phyloP scores from a whole-genome alignment of 1,140 invertebrate genomes.

The Hydropsyche tenuis region DNA sequence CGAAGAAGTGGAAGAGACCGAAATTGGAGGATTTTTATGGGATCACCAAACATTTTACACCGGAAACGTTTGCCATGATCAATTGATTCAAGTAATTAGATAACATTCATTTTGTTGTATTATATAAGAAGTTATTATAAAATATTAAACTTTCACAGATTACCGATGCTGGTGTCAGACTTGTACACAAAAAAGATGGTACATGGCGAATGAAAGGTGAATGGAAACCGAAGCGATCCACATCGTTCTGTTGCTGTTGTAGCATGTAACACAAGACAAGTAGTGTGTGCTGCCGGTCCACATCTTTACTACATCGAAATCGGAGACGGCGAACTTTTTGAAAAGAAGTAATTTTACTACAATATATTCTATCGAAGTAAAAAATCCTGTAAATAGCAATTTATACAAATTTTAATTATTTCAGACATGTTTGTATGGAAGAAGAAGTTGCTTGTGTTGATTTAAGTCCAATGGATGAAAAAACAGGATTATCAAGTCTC shows the following conservation, averaged over 20 bases:
- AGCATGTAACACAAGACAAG: constrained; percentile 81
- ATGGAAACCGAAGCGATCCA: constrained; percentile 78
- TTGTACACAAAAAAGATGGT: constrained; percentile 69
- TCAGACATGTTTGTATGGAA: constrained; percentile 74
- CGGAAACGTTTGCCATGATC: constrained; percentile 84
- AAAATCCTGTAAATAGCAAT: constrained; percentile 16
- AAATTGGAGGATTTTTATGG: constrained; percentile 87
- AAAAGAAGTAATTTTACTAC: constrained; percentile 56
- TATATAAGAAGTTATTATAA: not conserved
- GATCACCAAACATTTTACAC: constrained; percentile 93
- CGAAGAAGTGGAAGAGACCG: constrained; percentile 97
- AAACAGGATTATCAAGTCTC: constrained; percentile 70
- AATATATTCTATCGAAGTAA: not conserved
- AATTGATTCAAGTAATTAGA: constrained; percentile 75
- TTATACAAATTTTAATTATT: constrained; percentile 31
- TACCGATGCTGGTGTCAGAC: constrained; percentile 65
- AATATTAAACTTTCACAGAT: constrained; percentile 60
- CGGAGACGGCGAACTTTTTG: constrained; percentile 68
- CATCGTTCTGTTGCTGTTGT: constrained; percentile 87
- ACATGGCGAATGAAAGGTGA: constrained; percentile 74
- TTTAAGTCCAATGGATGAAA: constrained; percentile 81
- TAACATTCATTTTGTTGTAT: constrained; percentile 6
- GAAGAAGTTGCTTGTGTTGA: constrained; percentile 97
- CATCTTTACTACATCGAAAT: constrained; percentile 91
- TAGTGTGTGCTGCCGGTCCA: constrained; percentile 88